Evolutionary conservation across 2,113 vertebrate genomes (phyloP), one percentile per base, ranked within the genome.

Genomic region (Anthoscopus minutus): DNA sequence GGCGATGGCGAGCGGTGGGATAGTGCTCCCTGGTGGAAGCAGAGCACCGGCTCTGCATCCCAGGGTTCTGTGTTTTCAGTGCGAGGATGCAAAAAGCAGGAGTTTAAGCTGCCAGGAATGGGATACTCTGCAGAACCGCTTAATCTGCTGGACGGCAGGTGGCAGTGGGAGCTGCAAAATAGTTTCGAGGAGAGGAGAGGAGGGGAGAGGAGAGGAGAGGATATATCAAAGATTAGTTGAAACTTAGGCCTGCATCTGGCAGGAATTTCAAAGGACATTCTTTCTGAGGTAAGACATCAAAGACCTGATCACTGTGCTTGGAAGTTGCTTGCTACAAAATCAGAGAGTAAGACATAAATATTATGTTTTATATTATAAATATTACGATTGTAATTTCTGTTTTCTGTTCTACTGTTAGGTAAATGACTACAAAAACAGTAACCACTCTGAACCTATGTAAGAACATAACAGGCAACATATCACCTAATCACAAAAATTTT

Each of bases 11-110:
- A 70, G 40, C 14, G 70, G 85, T 40, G 38, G 21, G 2, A 7
- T n/a, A 60, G 93, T 94, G 96, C 97, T 73, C 97, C 92, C 97
- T 98, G 92, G 77, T 96, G 97, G 97, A 76, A 72, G 33, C 33
- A 31, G n/a, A 48, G 4, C 21, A 16, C 22, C 13, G 7, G 15
- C 21, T n/a, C n/a, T n/a, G n/a, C n/a, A n/a, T n/a, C n/a, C n/a
- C n/a, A n/a, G n/a, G 18, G 12, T 37, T 30, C 14, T 2, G 14
- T 5, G 15, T 10, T 83, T 23, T 12, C 40, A 45, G 30, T 0
- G 11, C 31, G 81, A 57, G 19, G 12, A 17, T 6, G 11, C 8
- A 14, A 66, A 86, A 53, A 82, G 6, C 11, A 10, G 13, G 33
- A 77, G 66, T 9, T 27, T 10, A 9, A 61, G 4, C 13, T 54